A percentile compares a stretch with the other conserved stretches of the same genome.
phyloP scores from a whole-genome alignment of 2,888 invertebrate genomes.

The Aphodius sticticus region DNA sequence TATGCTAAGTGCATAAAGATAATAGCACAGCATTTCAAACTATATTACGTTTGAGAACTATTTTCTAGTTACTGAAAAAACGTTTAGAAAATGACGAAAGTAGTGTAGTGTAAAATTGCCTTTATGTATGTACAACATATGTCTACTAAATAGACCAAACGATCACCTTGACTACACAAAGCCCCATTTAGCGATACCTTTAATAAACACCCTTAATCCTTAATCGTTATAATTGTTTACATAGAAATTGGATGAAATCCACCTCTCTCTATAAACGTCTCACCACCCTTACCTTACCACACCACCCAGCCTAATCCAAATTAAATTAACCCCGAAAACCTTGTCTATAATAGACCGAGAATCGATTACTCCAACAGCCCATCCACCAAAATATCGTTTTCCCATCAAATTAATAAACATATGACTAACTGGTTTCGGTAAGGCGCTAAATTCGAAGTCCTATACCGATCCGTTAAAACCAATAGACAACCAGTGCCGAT shows the following conservation, averaged over 20 bases:
- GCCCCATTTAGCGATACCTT: neutral
- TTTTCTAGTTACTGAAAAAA: too few relatives aligned
- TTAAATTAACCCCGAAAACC: neutral
- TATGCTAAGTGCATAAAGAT: too few relatives aligned
- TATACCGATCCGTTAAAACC: neutral
- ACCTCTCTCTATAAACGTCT: neutral
- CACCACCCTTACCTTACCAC: neutral
- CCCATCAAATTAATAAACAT: neutral
- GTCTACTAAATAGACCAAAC: too few relatives aligned
- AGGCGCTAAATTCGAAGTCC: neutral
- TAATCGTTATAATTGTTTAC: neutral
- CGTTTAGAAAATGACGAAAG: too few relatives aligned
- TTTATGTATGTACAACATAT: too few relatives aligned
- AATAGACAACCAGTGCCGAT: neutral
- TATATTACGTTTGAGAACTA: too few relatives aligned
- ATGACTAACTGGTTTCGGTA: neutral
- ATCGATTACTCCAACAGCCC: neutral
- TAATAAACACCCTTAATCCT: neutral
- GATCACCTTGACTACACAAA: too few relatives aligned
- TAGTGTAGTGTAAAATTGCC: too few relatives aligned
- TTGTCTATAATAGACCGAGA: neutral
- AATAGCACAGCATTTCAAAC: too few relatives aligned
- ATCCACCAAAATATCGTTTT: neutral
- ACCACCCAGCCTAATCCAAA: neutral
- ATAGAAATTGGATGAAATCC: neutral